Evolutionary conservation across 2,113 vertebrate genomes (phyloP), one percentile per base, ranked within the genome.

Genomic region (Dasyurus viverrinus): DNA sequence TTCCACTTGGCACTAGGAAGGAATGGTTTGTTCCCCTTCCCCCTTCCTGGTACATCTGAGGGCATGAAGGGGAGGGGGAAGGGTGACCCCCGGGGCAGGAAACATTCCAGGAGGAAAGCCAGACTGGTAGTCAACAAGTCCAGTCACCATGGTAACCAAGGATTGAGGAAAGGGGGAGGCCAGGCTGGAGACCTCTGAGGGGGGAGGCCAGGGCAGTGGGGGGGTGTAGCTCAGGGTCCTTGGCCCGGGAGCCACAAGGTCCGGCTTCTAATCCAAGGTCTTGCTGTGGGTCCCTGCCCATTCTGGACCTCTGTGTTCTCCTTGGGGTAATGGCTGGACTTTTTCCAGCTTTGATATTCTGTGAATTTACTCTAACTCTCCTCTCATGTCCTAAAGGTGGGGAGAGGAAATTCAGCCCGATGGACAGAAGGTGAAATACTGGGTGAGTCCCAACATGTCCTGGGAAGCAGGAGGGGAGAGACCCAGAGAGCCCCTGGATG

Each of bases 361-460:
- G 30, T 42, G 68, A 84, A 42, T 1, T 84, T 84, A n/a, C n/a
- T 84, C 68, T 76, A n/a, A 76, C 1, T 12, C 93, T 3, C 2
- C 5, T 93, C 91, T 26, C 54, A 46, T 19, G 0, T 52, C 2
- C 89, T 10, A 2, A 97, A 99, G 99, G 97, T 99, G 99, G 99
- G 99, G 99, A 95, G 99, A 99, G 94, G 99, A 99, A 95, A 98
- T 95, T 36, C 98, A 98, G 93, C 98, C 98, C 0, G 98, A 98
- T 0, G 99, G 99, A 93, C 98, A 96, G 97, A 98, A 94, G 19
- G 98, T 97, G 94, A 99, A 99, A 97, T 99, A 99, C 97, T 99
- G 99, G 99, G 99, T 99, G 98, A 99, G 99, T 98, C 19, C 50
- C 8, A 0, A 7, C 1, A 10, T 0, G 6, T 26, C 23, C 19